Evolutionary conservation across 2,797 vertebrate species (phyloP).

Genomic region (Phyllotis vaccarum): DNA sequence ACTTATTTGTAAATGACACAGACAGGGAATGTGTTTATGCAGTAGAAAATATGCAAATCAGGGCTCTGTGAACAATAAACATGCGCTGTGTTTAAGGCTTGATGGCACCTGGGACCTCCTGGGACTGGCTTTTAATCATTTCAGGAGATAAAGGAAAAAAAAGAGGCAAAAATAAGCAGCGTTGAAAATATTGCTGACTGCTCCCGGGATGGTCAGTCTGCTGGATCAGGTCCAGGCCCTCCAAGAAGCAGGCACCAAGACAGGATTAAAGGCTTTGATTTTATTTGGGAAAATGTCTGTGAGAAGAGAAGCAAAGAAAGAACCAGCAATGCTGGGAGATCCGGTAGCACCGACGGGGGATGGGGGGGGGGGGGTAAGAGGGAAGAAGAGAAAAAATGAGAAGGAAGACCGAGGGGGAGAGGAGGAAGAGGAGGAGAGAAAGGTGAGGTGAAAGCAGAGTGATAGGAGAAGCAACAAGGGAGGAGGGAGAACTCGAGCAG

Average conservation of each 20-base stretch:
- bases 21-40: neutral
- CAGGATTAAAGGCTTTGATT: neutral
- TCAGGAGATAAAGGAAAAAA: neutral
- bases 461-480: neutral
- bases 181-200: neutral
- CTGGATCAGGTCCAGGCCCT: neutral
- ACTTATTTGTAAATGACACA: neutral
- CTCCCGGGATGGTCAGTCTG: neutral
- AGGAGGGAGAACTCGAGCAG: accelerated
- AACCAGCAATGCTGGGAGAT: neutral
- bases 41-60: neutral
- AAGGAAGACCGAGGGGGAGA: too few relatives aligned
- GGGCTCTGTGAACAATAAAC: slow-evolving; percentile 20
- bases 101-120: neutral
- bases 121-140: slow-evolving; percentile 42
- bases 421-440: neutral
- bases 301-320: slow-evolving; percentile 25
- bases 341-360: neutral
- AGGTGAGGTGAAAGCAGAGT: neutral
- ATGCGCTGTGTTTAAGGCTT: neutral
- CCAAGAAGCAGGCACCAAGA: neutral
- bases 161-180: neutral
- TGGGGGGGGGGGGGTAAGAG: accelerated
- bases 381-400: accelerated
- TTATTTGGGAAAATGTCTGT: neutral